Percentiles rank a stretch among this genome's conserved stretches.
These are phyloP conservation scores for Aelia acuminata DNA, from an alignment of 2,888 invertebrate genomes.

Conservation along the genomic window DNA sequence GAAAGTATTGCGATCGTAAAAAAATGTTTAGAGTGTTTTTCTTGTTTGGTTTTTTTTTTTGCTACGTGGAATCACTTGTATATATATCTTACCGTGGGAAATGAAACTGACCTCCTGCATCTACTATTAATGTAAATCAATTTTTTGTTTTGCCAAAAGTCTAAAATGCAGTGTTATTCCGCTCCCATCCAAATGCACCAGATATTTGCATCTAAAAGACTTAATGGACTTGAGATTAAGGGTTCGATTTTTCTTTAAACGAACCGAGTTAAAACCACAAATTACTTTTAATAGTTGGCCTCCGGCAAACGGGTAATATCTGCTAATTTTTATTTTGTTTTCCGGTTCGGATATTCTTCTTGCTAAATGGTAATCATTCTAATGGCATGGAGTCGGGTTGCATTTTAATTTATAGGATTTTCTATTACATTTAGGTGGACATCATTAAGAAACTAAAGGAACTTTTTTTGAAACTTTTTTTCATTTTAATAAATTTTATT, in stretches of 20 bases:
- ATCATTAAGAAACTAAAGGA: too few species aligned
- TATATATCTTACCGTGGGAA: not conserved
- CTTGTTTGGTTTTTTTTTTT: too few species aligned
- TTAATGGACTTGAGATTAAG: not conserved
- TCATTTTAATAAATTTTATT: too few species aligned
- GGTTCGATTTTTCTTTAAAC: not conserved
- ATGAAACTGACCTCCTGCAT: not conserved
- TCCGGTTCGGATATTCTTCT: not conserved
- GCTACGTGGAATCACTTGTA: too few species aligned
- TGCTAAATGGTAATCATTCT: not conserved
- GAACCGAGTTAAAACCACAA: not conserved
- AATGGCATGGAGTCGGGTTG: not conserved
- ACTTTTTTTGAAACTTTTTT: too few species aligned
- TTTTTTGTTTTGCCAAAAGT: not conserved
- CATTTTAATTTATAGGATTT: not conserved
- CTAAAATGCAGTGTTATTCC: not conserved
- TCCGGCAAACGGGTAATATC: not conserved
- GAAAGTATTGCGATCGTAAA: too few species aligned
- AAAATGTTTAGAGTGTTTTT: too few species aligned
- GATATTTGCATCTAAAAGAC: not conserved
- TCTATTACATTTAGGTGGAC: too few species aligned
- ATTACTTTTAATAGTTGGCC: not conserved
- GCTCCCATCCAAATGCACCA: not conserved
- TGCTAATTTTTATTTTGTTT: not conserved
- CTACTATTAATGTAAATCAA: not conserved